Evolutionary conservation across 2,113 vertebrate species (phyloP), one percentile per base, ranked within the genome.

Genomic region (Cercocebus atys): DNA sequence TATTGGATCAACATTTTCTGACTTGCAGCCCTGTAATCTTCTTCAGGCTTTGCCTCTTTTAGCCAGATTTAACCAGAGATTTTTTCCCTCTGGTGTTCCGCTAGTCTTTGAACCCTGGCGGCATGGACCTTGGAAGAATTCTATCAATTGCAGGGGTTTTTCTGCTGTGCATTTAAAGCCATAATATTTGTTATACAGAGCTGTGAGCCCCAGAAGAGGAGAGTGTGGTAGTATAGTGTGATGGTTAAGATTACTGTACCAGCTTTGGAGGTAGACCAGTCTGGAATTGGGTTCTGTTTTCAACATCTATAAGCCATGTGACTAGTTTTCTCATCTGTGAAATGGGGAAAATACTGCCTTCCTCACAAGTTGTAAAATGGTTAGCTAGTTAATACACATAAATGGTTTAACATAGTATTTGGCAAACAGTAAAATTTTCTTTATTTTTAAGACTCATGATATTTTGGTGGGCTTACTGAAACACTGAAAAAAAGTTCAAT

Each of bases 1-100:
- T 96, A 94, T 87, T 94, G 92, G 89, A 96, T 89, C 89, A 94
- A 64, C 23, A 59, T 89, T 94, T 97, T 92, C 82, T 97, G 95
- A 88, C 83, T 86, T 94, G 82, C 18, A 90, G 22, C 9, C 66
- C 40, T 91, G 82, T 83, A 68, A 64, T 66, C 82, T 97, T 82
- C 64, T 88, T 92, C 64, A 70, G 52, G n/a, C 47, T 96, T 95
- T 93, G 73, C 68, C 59, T 95, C 91, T 40, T 80, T 79, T 92
- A 78, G 80, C 78, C 78, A 95, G 40, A 93, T 85, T 96, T 95
- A 95, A 90, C 94, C 72, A 95, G 85, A 88, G 13, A 57, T 50
- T 89, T 81, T 72, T 97, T 50, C 47, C 79, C 85, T 22, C 94
- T 89, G 59, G n/a, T 96, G 79, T 96, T 88, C 59, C 18, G 35